Percentiles rank a stretch among this genome's conserved stretches.
Conservation (phyloP, 2,113 vertebrate species). For the Urocolius indicus region DNA sequence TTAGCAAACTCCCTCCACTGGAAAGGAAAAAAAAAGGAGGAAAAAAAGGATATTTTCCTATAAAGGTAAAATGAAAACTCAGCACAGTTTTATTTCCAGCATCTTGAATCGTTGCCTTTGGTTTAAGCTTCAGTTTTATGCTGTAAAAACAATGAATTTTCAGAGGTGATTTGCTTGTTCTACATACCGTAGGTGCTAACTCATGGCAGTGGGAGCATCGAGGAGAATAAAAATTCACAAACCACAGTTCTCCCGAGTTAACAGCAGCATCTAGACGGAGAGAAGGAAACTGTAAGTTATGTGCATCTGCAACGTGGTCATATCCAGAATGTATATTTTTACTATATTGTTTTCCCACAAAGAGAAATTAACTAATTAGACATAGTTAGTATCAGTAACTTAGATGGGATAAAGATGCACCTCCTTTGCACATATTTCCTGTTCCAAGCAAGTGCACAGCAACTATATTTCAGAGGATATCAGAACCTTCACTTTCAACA, state of each 20-base stretch:
- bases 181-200: slow-evolving; percentile 91
- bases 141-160: neutral
- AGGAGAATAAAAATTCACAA: slow-evolving; percentile 97
- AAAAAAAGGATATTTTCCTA: neutral
- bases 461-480: neutral
- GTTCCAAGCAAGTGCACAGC: neutral
- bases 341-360: neutral
- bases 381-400: neutral
- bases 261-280: slow-evolving; percentile 86
- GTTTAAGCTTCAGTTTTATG: neutral
- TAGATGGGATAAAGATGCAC: neutral
- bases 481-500: neutral
- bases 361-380: neutral
- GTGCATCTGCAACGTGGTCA: neutral
- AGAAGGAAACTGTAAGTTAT: neutral
- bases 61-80: neutral
- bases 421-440: neutral
- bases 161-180: neutral
- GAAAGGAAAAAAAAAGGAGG: neutral
- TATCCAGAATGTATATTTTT: neutral
- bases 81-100: neutral
- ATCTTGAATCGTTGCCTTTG: neutral
- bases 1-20: slow-evolving; percentile 98
- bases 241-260: slow-evolving; percentile 96
- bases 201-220: slow-evolving; percentile 97